Base-by-base conservation (phyloP, 2,888 invertebrate genomes). In the Oxystoma pomonae region DNA sequence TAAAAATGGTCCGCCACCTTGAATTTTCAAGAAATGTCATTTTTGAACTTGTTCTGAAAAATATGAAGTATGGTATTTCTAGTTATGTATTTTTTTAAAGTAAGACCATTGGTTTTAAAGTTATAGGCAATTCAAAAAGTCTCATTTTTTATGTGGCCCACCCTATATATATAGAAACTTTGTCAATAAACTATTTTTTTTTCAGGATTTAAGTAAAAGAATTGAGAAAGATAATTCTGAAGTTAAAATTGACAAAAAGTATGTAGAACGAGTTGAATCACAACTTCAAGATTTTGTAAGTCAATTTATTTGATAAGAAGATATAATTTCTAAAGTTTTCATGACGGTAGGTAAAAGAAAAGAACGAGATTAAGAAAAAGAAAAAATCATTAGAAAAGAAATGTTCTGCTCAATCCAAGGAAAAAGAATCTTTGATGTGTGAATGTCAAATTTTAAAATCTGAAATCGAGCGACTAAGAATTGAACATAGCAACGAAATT, bases 231-330 rank as follows among this genome's bases (percentile, higher is more conserved):
- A 62, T 63, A 61, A 71, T 69, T 50, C 17, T 16, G n/a, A 17
- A 7, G 22, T 71, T 7, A 62, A 18, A 1, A 61, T 67, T 35
- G 68, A 69, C 22, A 71, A 71, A 65, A 60, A 20, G 5, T 69
- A 70, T 35, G 67, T 73, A 19, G 67, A 68, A 52, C 58, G 68
- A 22, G 35, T 73, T 60, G 73, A 71, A 57, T 65, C 60, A 55
- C 67, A 72, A 58, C 72, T 73, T 60, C 63, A 65, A 20, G 51
- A 17, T 12, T 67, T 68, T 61, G 68, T 68, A 68, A 64, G 68
- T 53, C n/a, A 35, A 35, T 35, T 35, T 35, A 35, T 35, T 35
- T 35, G 35, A 35, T 35, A 7, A 35, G 35, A 35, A 35, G 35
- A 35, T 21, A n/a, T 51, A 16, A 16, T 16, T 19, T 49, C 9